phyloP scores from a whole-genome alignment of 2,797 vertebrate species.

The Enteromius afrohamiltoni region DNA sequence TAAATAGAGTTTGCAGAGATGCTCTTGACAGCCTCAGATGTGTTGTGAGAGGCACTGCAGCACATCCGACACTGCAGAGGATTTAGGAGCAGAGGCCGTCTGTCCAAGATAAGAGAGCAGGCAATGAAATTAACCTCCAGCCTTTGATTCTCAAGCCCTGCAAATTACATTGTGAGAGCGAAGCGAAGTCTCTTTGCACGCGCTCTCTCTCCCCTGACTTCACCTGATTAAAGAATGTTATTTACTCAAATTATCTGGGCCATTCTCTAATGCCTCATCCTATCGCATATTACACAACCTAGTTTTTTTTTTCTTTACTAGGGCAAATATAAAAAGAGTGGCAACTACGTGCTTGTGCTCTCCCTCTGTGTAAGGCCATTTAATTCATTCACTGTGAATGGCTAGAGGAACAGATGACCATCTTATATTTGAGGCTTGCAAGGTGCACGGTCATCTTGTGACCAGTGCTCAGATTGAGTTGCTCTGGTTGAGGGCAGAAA shows the following conservation, averaged over 20 bases:
- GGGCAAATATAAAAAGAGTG: slow-evolving; percentile 55
- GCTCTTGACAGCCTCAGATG: slow-evolving; percentile 1
- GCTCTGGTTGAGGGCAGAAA: slow-evolving; percentile 30
- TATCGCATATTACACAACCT: slow-evolving; percentile 38
- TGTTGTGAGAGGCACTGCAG: slow-evolving; percentile 38
- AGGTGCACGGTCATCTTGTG: not conserved
- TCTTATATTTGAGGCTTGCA: not conserved
- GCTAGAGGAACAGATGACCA: slow-evolving; percentile 19
- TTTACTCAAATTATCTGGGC: slow-evolving; percentile 73
- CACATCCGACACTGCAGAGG: slow-evolving; percentile 56
- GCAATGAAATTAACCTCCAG: slow-evolving; percentile 74
- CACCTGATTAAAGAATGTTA: slow-evolving; percentile 67
- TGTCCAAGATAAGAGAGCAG: slow-evolving; percentile 63
- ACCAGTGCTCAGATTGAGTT: slow-evolving; percentile 11
- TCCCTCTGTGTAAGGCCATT: slow-evolving; percentile 7
- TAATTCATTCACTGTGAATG: slow-evolving; percentile 4
- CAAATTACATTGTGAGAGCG: slow-evolving; percentile 74
- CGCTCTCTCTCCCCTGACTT: slow-evolving; percentile 62
- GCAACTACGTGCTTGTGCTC: slow-evolving; percentile 6
- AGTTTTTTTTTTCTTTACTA: slow-evolving; percentile 54
- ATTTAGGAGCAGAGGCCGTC: slow-evolving; percentile 55
- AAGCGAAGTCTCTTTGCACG: slow-evolving; percentile 60
- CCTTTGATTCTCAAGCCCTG: slow-evolving; percentile 66
- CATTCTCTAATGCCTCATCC: slow-evolving; percentile 65
- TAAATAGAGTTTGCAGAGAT: not conserved